Conservation (phyloP, 64 coral and sea anemone species). For the Porites lutea region DNA sequence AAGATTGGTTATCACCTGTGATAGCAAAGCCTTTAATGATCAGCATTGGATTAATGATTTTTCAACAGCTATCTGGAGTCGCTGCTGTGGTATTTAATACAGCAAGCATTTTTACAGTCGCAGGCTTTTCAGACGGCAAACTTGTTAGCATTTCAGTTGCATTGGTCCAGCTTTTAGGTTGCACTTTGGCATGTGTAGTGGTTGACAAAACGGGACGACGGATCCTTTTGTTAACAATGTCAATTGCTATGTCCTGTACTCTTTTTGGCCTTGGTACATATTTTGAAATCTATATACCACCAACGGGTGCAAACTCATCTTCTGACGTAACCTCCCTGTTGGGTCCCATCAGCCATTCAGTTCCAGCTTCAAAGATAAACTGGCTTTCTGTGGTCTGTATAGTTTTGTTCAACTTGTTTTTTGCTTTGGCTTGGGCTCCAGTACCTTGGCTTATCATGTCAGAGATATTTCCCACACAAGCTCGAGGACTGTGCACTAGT, state of each 20-base stretch:
- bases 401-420: slow-evolving; percentile 71
- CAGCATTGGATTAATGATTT: slow-evolving; percentile 70
- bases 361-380: slow-evolving; percentile 31
- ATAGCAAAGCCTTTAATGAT: slow-evolving; percentile 78
- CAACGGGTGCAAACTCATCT: neutral
- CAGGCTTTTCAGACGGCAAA: slow-evolving; percentile 78
- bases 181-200: slow-evolving; percentile 67
- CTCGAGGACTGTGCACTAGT: slow-evolving; percentile 61
- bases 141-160: slow-evolving; percentile 69
- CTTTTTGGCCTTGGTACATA: slow-evolving; percentile 70
- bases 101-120: slow-evolving; percentile 72
- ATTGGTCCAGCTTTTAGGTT: slow-evolving; percentile 76
- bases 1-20: slow-evolving; percentile 62
- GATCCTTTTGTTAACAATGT: slow-evolving; percentile 59
- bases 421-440: slow-evolving; percentile 74
- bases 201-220: slow-evolving; percentile 85
- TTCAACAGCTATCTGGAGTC: slow-evolving; percentile 81
- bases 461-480: slow-evolving; percentile 75
- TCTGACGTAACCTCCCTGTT: slow-evolving; percentile 38
- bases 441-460: slow-evolving; percentile 89
- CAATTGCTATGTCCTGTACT: slow-evolving; percentile 64
- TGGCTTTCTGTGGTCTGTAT: slow-evolving; percentile 21
- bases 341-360: slow-evolving; percentile 58
- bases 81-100: slow-evolving; percentile 79
- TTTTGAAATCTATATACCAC: slow-evolving; percentile 76